Evolutionary conservation across 2,113 vertebrate genomes (phyloP), one percentile per base, ranked within the genome.

Genomic region (Jaculus jaculus): DNA sequence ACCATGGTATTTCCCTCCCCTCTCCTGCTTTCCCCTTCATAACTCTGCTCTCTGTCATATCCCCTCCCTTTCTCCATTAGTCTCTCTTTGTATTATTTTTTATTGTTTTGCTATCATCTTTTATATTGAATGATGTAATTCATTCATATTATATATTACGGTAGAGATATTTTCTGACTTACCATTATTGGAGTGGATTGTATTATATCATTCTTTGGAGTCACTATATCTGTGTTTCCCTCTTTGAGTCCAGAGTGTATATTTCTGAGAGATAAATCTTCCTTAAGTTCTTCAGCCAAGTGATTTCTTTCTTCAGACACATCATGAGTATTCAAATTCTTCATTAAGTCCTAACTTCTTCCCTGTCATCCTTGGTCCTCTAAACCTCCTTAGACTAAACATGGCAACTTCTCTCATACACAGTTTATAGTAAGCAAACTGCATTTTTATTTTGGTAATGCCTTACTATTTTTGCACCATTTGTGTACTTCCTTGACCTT

Each of bases 341-440:
- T 89, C 74, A 92, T 26, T 87, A 68, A 93, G 74, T 73, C 90
- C 47, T 28, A 37, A 32, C 26, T 47, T 91, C 18, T n/a, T 90
- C 13, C 74, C 7, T 96, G 78, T 39, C 39, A 28, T 74, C 30
- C 51, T 79, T 32, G 24, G 54, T 15, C 75, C 65, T 92, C 69
- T 13, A 82, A 74, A 68, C 58, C 39, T 78, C 37, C 73, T n/a
- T 61, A 71, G 23, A 79, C 24, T 92, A 17, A 78, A 32, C 47
- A 28, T n/a, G 28, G 72, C 34, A 72, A 18, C 26, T 63, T 3
- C 7, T 79, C n/a, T 75, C 75, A 3, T 82, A 75, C 5, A 30
- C 2, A 37, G 10, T 21, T 12, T 3, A 89, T 1, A 72, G 74
- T 11, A 54, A 8, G 73, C 61, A 21, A 89, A 18, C 32, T 15